Evolutionary conservation across 1,140 invertebrate species (phyloP).

Genomic region (Pseudomyrmex sp.): DNA sequence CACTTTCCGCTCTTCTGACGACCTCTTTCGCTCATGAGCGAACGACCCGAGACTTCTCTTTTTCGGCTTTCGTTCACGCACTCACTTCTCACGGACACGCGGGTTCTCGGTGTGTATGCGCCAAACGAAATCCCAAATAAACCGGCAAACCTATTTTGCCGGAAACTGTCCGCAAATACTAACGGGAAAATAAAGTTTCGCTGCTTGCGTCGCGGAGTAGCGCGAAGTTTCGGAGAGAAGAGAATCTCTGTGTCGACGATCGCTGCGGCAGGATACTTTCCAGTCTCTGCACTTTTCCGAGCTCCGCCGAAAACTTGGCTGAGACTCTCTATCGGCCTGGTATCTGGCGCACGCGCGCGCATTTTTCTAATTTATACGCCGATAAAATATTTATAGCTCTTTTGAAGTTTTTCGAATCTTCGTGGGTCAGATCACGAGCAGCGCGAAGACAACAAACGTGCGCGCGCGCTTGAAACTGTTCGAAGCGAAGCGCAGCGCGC

Average conservation of each 20-base stretch:
- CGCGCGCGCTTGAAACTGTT: not conserved
- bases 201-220: constrained; percentile 16
- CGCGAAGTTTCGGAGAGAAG: constrained; percentile 32
- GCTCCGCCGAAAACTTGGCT: constrained; percentile 23
- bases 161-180: constrained; percentile 66
- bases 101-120: constrained; percentile 24
- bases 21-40: constrained; percentile 38
- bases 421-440: not conserved
- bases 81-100: constrained; percentile 30
- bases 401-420: not conserved
- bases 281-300: constrained; percentile 34
- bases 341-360: not conserved
- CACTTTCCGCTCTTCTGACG: constrained; percentile 13
- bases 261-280: constrained; percentile 31
- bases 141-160: constrained; percentile 62
- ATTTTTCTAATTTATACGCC: constrained; percentile 26
- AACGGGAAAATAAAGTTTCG: constrained; percentile 62
- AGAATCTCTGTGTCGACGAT: constrained; percentile 42
- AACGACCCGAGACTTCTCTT: constrained; percentile 8
- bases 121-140: constrained; percentile 57
- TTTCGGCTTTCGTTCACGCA: constrained; percentile 27
- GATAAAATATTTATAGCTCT: constrained; percentile 34
- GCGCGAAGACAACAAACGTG: not conserved
- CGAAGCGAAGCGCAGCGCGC: not conserved
- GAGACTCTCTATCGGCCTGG: not conserved